Evolutionary conservation across 2,797 vertebrate species (phyloP).

Genomic region (Tamandua tetradactyla): DNA sequence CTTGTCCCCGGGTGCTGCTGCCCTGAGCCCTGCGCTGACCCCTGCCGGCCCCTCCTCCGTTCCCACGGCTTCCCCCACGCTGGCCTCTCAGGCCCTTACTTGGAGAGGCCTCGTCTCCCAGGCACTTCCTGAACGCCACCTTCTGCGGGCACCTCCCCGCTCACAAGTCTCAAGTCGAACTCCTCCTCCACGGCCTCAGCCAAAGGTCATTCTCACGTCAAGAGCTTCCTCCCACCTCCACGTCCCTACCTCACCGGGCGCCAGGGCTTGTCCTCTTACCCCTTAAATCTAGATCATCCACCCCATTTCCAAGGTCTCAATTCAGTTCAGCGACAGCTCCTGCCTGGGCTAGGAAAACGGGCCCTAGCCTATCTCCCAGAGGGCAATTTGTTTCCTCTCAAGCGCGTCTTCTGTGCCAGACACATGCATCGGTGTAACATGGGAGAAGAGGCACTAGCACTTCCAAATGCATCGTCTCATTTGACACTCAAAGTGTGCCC

Average conservation of each 20-base stretch:
- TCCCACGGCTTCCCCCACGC: not conserved
- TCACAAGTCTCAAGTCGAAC: too few relatives aligned
- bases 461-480: accelerated
- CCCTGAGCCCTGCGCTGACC: too few relatives aligned
- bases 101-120: not conserved
- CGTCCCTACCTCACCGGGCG: accelerated
- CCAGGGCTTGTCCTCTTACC: accelerated
- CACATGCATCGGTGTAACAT: accelerated
- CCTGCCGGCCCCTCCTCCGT: accelerated
- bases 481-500: too few relatives aligned
- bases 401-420: not conserved
- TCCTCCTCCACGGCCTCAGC: accelerated
- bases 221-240: accelerated
- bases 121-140: not conserved
- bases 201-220: accelerated
- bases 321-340: not conserved
- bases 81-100: accelerated
- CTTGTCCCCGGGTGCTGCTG: not conserved
- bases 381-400: accelerated
- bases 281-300: not conserved
- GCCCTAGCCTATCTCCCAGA: accelerated
- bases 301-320: too few relatives aligned
- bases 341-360: too few relatives aligned
- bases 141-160: not conserved
- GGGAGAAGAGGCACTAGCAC: accelerated